Base-by-base conservation (phyloP, 2,888 invertebrate genomes). In the Caenorhabditis sulstoni region DNA sequence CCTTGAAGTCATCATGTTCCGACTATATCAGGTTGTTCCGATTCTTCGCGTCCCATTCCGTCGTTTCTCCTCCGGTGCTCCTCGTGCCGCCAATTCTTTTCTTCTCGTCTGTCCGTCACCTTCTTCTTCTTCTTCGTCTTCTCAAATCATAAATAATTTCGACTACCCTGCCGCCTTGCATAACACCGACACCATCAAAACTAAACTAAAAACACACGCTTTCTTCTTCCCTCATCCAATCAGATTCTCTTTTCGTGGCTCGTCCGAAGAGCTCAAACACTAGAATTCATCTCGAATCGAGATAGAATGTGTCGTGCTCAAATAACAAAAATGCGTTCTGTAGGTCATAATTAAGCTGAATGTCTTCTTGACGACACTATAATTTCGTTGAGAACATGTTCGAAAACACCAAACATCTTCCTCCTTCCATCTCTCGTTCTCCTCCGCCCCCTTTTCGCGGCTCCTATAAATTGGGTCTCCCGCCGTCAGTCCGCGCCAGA, bases 401-500 rank as follows among this genome's bases (percentile, higher is more conserved):
- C 73, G 29, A 73, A 73, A 73, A 73, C 73, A 73, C 47, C 73
- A 73, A 73, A 73, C 64, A 73, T 65, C 73, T 61, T 65, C 64
- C 14, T 55, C 62, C 35, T 61, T 52, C 50, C 64, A 23, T 64
- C 53, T 47, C 65, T 47, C 65, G 37, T 22, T 64, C 55, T 41
- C 20, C 4, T 47, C 70, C 70, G 73, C 73, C 73, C 58, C 44
- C 64, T 65, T 73, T 73, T 58, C 50, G 73, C 64, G 57, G 58
- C 64, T 64, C 73, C 73, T 73, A 73, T 73, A 73, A 73, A 73
- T 75, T 67, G 52, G 61, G 49, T 44, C 23, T 37, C 49, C 70
- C 59, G 7, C 35, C 58, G 45, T 53, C 41, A 53, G 29, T 55
- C 52, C 39, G 22, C 44, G 49, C 49, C 61, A 67, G 67, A 75